Evolutionary conservation across 2,113 vertebrate species (phyloP), one percentile per base, ranked within the genome.

Genomic region (Rhinolophus ferrumequinum): DNA sequence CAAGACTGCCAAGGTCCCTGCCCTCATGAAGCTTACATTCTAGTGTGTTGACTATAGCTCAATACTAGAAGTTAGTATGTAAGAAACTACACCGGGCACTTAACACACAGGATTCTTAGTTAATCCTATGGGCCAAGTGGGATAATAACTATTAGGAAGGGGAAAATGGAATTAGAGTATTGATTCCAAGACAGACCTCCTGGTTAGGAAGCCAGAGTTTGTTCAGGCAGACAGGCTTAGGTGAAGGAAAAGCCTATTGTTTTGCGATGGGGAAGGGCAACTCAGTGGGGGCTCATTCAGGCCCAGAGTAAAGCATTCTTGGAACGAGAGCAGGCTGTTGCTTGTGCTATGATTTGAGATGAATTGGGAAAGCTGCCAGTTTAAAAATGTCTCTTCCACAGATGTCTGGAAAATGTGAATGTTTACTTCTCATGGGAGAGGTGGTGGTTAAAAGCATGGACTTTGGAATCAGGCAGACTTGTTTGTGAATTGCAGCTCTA

Each of bases 331-430:
- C 66, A 96, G 75, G 47, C 83, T 86, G 52, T 88, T 86, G 64
- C 47, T 96, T 93, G 64, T 76, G 82, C 79, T 96, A 94, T 82
- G 93, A 97, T 97, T 94, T 97, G 96, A 96, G 93, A 97, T 94
- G 87, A 95, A 83, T 56, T 96, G 93, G 97, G 96, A 96, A 94
- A 93, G 52, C 69, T 96, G 96, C 96, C 97, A 97, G 73, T 93
- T 97, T n/a, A 56, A 96, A 97, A 97, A 97, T 93, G 93, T 93
- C 96, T 97, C 79, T 90, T 96, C 90, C 93, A 89, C 94, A 97
- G 95, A 98, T 94, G 91, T 97, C 97, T 97, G 94, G 70, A 89
- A 96, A 97, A 96, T 93, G 85, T 91, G 94, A 95, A 88, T 60
- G 62, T 94, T 97, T 97, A 94, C 92, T 96, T 96, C 93, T 94